Percentiles rank a stretch among this genome's conserved stretches.
Conservation (phyloP, 2,888 invertebrate genomes). For the Mesoligia furuncula region DNA sequence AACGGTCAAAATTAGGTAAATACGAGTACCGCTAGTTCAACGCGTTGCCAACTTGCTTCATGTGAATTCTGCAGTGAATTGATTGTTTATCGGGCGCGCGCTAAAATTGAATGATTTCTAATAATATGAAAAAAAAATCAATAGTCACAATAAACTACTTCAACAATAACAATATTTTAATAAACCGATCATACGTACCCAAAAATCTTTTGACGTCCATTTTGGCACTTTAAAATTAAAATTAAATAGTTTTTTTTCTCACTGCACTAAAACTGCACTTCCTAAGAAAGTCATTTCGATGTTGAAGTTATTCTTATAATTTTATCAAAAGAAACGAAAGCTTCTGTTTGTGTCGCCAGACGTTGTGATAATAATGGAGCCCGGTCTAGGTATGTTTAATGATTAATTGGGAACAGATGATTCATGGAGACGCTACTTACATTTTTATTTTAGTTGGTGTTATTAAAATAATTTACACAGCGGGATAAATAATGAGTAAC, state of each 20-base stretch:
- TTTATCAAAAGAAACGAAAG: conserved; percentile 38
- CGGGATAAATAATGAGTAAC: neutral
- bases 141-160: too few relatives aligned
- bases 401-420: conserved; percentile 37
- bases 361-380: conserved; percentile 40
- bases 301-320: conserved; percentile 9
- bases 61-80: too few relatives aligned
- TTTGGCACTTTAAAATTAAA: neutral
- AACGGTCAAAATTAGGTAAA: neutral
- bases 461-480: neutral
- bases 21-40: too few relatives aligned
- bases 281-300: conserved; percentile 13
- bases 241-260: conserved; percentile 1
- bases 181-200: conserved; percentile 31
- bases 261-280: conserved; percentile 34
- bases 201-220: conserved; percentile 49
- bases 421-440: conserved; percentile 37
- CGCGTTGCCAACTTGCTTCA: too few relatives aligned
- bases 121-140: neutral
- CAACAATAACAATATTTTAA: neutral
- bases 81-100: too few relatives aligned
- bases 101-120: neutral
- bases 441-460: neutral
- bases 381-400: conserved; percentile 57
- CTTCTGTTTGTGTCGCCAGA: conserved; percentile 42